Evolutionary conservation across 2,113 vertebrate species (phyloP).

Genomic region (Syngnathus typhle): DNA sequence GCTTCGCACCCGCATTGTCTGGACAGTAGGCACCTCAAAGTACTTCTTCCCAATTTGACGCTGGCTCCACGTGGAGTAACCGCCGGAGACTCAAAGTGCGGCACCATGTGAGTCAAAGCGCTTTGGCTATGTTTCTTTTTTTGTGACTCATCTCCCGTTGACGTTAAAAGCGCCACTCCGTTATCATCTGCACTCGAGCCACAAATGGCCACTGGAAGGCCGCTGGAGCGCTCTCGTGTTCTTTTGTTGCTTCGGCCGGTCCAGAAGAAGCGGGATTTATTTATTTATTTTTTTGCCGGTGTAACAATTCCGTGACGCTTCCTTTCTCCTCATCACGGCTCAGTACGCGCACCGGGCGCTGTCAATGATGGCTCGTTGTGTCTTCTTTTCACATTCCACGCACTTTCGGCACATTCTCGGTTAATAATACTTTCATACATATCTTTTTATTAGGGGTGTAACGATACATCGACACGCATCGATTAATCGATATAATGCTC

Average conservation of each 20-base stretch:
- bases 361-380: constrained; percentile 9
- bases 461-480: no score
- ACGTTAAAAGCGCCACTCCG: not conserved
- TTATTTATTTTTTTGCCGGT: not conserved
- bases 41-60: no score
- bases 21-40: constrained; percentile 62
- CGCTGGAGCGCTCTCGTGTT: not conserved
- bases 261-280: constrained; percentile 10
- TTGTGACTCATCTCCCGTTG: not conserved
- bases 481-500: no score
- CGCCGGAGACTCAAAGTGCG: no score
- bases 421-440: no score
- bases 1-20: no score
- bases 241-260: not conserved
- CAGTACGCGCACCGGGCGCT: constrained; percentile 24
- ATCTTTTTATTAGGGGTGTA: no score
- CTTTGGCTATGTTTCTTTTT: no score
- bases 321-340: constrained; percentile 56
- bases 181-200: not conserved
- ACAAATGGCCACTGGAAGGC: not conserved
- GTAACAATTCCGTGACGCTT: constrained; percentile 43
- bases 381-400: no score
- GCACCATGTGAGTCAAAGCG: no score
- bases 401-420: no score
- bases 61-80: no score